Conservation (phyloP, 2,797 vertebrate species). For the Gallinago stenura region DNA sequence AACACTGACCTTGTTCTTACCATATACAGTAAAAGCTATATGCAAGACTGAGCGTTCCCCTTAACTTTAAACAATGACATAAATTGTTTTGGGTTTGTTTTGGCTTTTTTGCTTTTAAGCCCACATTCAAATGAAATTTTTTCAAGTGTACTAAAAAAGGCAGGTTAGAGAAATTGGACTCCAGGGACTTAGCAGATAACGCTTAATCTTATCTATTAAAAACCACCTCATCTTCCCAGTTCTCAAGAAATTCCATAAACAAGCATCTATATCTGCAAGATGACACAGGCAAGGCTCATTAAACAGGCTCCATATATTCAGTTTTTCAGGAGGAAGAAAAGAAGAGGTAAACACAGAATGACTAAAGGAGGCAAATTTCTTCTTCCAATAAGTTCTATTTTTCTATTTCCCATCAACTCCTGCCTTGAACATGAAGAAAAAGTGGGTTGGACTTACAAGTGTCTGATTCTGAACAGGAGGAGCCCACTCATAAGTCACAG, state of each 20-base stretch:
- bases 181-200: neutral
- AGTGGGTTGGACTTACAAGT: constrained; percentile 81
- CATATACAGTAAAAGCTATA: constrained; percentile 72
- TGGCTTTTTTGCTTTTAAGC: neutral
- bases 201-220: neutral
- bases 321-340: neutral
- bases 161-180: neutral
- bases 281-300: neutral
- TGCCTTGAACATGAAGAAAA: neutral
- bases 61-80: constrained; percentile 48
- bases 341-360: neutral
- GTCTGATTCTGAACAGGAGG: constrained; percentile 92
- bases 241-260: neutral
- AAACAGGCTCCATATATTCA: neutral
- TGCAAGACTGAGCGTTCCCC: neutral
- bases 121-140: neutral
- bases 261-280: neutral
- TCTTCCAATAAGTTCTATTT: neutral
- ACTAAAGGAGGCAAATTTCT: neutral
- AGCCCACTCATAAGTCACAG: constrained; percentile 95
- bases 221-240: neutral
- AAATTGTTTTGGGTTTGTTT: neutral
- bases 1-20: constrained; percentile 48
- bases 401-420: neutral
- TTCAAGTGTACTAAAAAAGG: neutral